Evolutionary conservation across 2,888 invertebrate genomes (phyloP).

Genomic region (Chrysotoxum bicinctum): DNA sequence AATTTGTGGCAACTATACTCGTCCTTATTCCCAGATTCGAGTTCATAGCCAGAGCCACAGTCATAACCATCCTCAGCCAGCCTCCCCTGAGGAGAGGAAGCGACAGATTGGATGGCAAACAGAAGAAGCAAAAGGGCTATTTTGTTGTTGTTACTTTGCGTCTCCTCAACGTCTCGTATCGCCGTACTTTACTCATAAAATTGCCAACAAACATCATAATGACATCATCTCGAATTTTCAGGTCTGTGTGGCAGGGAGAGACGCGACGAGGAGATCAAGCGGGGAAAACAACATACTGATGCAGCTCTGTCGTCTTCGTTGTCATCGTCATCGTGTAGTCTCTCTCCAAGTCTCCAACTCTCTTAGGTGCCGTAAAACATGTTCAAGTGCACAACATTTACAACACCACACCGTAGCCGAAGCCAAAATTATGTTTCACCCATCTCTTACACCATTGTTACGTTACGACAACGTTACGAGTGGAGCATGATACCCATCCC

Average conservation of each 20-base stretch:
- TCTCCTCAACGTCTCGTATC: slow-evolving; percentile 13
- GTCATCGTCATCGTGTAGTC: background rate
- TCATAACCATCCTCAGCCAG: background rate
- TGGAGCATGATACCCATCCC: slow-evolving; percentile 11
- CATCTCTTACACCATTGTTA: slow-evolving; percentile 2
- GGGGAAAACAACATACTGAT: slow-evolving; percentile 30
- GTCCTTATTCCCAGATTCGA: slow-evolving; percentile 41
- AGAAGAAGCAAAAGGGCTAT: slow-evolving; percentile 40
- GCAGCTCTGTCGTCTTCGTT: background rate
- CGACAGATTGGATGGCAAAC: slow-evolving; percentile 51
- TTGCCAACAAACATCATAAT: slow-evolving; percentile 55
- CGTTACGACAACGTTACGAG: slow-evolving; percentile 15
- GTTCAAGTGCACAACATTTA: slow-evolving; percentile 65
- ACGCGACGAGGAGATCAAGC: background rate
- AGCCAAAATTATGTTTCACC: slow-evolving; percentile 35
- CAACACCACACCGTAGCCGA: slow-evolving; percentile 16
- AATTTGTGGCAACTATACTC: slow-evolving; percentile 54
- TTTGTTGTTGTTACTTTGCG: background rate
- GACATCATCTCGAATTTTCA: slow-evolving; percentile 50
- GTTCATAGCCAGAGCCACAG: background rate
- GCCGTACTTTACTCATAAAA: background rate
- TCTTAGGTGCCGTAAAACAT: slow-evolving; percentile 70
- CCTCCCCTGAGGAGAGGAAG: slow-evolving; percentile 51
- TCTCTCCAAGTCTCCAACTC: slow-evolving; percentile 28
- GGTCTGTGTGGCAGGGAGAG: background rate